Evolutionary conservation across 2,797 vertebrate species (phyloP), one percentile per base, ranked within the genome.

Genomic region (Paedocypris micromegethes): DNA sequence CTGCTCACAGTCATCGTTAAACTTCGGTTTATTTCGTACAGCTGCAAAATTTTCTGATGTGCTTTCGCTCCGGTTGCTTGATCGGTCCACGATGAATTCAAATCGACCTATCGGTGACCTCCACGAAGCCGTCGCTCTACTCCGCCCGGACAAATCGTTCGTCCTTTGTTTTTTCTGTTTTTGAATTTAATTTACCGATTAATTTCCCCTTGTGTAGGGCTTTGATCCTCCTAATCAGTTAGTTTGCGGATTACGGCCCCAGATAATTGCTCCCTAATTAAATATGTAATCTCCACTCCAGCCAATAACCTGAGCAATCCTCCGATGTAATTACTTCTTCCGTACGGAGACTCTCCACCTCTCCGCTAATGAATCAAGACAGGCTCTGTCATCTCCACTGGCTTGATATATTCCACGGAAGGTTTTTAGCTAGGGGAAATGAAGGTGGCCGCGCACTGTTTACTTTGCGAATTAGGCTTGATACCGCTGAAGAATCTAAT

Each of bases 191-290:
- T 70, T 64, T 70, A 49, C 23, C 41, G 41, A 57, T 70, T 70
- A 64, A 70, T 70, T 64, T 63, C 37, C 68, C 68, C 60, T 63
- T 50, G 59, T 70, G 68, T 58, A 57, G 9, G 3, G 60, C 68
- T 57, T 57, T 70, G 60, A 57, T 69, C 58, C 51, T 3, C 7
- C 51, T 69, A 69, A 69, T 69, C 67, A 69, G 67, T 61, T 64
- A 63, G 68, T 49, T 49, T 63, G 68, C 46, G 68, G 46, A 70
- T 70, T 70, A 63, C 6, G 9, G 68, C 52, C 40, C 53, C 47
- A 64, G 60, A 70, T 70, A 70, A 70, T 70, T 70, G 68, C 68
- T 70, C 68, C 51, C 41, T 70, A 70, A 70, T 70, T 63, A 70
- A 70, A 70, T 70, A 70, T 70, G 60, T 70, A 70, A 70, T 70